Conservation (phyloP, 2,888 invertebrate genomes). For the Dioctria linearis region DNA sequence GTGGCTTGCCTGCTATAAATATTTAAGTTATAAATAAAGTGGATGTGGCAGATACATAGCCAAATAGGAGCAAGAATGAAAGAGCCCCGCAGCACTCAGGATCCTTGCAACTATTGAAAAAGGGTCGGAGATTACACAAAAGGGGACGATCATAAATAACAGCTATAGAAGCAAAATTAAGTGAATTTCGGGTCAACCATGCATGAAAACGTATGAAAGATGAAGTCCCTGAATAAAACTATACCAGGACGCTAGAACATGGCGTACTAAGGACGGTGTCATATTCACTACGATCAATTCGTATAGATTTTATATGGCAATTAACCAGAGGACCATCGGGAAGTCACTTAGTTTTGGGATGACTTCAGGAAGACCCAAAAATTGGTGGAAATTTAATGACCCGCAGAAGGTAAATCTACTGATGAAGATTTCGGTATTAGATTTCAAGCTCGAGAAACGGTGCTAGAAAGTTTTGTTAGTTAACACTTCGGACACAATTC, state of each 20-base stretch:
- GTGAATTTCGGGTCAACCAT: slow-evolving; percentile 70
- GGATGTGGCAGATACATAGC: slow-evolving; percentile 31
- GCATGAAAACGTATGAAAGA: slow-evolving; percentile 65
- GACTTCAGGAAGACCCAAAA: neutral
- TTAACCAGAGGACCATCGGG: slow-evolving; percentile 20
- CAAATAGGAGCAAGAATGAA: slow-evolving; percentile 27
- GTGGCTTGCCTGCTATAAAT: slow-evolving; percentile 41
- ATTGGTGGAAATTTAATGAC: slow-evolving; percentile 39
- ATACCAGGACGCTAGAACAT: neutral
- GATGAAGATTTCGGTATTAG: slow-evolving; percentile 23
- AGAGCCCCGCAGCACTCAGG: slow-evolving; percentile 11
- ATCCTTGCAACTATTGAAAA: neutral
- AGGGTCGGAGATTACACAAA: slow-evolving; percentile 6
- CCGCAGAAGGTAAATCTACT: slow-evolving; percentile 35
- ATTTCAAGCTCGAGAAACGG: neutral
- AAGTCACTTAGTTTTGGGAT: neutral
- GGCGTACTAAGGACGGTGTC: slow-evolving; percentile 24
- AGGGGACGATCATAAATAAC: slow-evolving; percentile 52
- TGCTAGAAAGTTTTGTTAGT: slow-evolving; percentile 19
- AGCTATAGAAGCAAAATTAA: slow-evolving; percentile 65
- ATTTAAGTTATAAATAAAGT: slow-evolving; percentile 47
- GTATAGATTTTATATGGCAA: slow-evolving; percentile 29
- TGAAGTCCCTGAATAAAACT: slow-evolving; percentile 16
- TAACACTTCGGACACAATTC: slow-evolving; percentile 43
- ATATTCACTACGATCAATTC: slow-evolving; percentile 6